These are phyloP conservation scores for Catocala fraxini DNA, from an alignment of 2,888 invertebrate species.

Conservation along the genomic window DNA sequence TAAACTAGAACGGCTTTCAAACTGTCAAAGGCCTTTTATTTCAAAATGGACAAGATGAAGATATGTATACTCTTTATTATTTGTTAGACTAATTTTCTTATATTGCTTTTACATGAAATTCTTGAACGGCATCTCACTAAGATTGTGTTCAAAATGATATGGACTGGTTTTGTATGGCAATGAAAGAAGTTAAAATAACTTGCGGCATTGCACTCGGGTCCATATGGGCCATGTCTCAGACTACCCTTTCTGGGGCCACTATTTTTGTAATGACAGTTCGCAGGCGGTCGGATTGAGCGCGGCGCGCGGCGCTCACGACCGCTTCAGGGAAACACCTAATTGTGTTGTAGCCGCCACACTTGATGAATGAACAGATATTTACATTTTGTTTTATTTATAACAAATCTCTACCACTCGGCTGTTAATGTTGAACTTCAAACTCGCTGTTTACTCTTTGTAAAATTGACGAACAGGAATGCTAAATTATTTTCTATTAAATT, in stretches of 20 bases:
- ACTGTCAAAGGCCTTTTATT: no score
- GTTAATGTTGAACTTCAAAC: slow-evolving; percentile 10
- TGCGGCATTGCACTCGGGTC: slow-evolving; percentile 61
- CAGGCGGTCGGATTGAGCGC: slow-evolving; percentile 70
- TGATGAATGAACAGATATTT: slow-evolving; percentile 67
- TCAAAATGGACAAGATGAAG: no score
- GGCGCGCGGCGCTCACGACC: slow-evolving; percentile 30
- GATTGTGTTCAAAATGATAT: slow-evolving; percentile 30
- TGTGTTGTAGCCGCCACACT: slow-evolving; percentile 63
- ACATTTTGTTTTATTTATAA: slow-evolving; percentile 45
- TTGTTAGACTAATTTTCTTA: no score
- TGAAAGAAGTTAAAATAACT: slow-evolving; percentile 77
- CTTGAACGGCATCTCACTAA: background rate
- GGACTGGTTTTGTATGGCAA: slow-evolving; percentile 51
- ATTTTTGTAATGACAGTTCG: slow-evolving; percentile 85
- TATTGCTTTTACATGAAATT: background rate
- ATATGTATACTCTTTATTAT: no score
- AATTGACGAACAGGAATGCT: background rate
- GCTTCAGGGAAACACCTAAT: slow-evolving; percentile 81
- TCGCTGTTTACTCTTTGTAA: background rate
- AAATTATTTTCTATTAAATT: no score
- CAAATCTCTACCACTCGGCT: slow-evolving; percentile 20
- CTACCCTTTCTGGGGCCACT: slow-evolving; percentile 86
- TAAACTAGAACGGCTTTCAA: no score
- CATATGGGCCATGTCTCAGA: slow-evolving; percentile 81